Base-by-base conservation (phyloP, 2,113 vertebrate species). In the Lates calcarifer region DNA sequence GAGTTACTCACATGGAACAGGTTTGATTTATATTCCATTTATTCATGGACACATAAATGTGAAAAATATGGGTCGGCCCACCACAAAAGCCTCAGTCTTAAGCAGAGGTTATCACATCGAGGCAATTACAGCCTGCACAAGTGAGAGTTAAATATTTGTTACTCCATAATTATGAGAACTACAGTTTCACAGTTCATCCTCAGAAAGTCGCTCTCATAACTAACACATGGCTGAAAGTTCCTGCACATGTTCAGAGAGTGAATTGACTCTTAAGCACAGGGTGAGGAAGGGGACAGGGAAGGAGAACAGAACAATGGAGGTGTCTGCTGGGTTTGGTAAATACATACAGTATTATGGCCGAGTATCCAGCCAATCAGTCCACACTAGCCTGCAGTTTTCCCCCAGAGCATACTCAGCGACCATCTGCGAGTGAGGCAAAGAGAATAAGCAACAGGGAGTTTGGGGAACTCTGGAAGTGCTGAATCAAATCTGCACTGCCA, bases 401-500 rank as follows among this genome's bases (percentile, higher is more conserved):
- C 82, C 89, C 17, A 45, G 86, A 80, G 84, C 65, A 82, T 91
- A 81, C 63, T 88, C 72, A 83, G 82, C 79, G 74, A 79, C 85
- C 84, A 85, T 88, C 82, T 86, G 79, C 77, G 64, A 82, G 84
- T 31, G 55, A 87, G 64, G 80, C 79, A 29, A 14, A 57, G 71
- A 67, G 56, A 88, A 78, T 84, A 81, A 87, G 82, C 71, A 82
- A 80, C 63, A 53, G 83, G 83, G 81, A 75, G 60, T 78, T 79
- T 72, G 63, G 74, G 74, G 77, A 85, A 87, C 56, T 76, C 57
- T 73, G 83, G 75, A 92, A 90, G 79, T 79, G 87, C 86, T 92
- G 88, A 90, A 85, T 91, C 85, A 92, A 92, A 92, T 92, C 88
- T 79, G 80, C 74, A 69, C 74, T 12, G 70, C 55, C 82, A 89